These are phyloP conservation scores for Brassicogethes aeneus DNA, from an alignment of 2,888 invertebrate species.

Conservation along the genomic window DNA sequence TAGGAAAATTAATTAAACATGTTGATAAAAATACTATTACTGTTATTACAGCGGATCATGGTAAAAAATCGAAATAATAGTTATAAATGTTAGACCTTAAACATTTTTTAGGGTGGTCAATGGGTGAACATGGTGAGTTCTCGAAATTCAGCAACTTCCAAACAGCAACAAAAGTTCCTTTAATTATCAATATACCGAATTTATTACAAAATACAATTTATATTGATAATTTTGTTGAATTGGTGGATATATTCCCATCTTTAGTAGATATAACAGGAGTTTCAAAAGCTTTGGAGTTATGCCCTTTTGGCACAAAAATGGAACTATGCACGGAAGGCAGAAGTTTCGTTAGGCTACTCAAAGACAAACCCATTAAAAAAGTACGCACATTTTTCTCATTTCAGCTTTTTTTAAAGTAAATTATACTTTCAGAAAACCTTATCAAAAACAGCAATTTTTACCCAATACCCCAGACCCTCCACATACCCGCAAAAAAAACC, in stretches of 20 bases:
- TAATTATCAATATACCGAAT: constrained; percentile 63
- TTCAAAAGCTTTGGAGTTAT: constrained; percentile 45
- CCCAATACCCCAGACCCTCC: constrained; percentile 80
- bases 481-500: constrained; percentile 51
- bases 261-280: constrained; percentile 62
- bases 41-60: constrained; percentile 75
- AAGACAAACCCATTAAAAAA: neutral
- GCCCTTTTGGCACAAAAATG: constrained; percentile 35
- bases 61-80: constrained; percentile 39
- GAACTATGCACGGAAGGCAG: constrained; percentile 68
- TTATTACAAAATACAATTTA: constrained; percentile 32
- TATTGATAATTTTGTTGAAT: constrained; percentile 53
- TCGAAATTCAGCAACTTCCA: constrained; percentile 88
- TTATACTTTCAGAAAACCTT: constrained; percentile 14
- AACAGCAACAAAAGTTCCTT: constrained; percentile 67
- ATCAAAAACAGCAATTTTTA: constrained; percentile 52
- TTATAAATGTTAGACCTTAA: neutral
- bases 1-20: constrained; percentile 58
- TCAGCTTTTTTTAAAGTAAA: no score
- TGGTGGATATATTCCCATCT: constrained; percentile 81
- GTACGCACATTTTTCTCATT: no score
- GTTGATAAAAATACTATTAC: constrained; percentile 63
- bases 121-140: constrained; percentile 87
- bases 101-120: constrained; percentile 64
- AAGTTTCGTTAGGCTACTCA: constrained; percentile 48